Evolutionary conservation across 2,888 invertebrate genomes (phyloP), one percentile per base, ranked within the genome.

Genomic region (Osmoderma eremita): DNA sequence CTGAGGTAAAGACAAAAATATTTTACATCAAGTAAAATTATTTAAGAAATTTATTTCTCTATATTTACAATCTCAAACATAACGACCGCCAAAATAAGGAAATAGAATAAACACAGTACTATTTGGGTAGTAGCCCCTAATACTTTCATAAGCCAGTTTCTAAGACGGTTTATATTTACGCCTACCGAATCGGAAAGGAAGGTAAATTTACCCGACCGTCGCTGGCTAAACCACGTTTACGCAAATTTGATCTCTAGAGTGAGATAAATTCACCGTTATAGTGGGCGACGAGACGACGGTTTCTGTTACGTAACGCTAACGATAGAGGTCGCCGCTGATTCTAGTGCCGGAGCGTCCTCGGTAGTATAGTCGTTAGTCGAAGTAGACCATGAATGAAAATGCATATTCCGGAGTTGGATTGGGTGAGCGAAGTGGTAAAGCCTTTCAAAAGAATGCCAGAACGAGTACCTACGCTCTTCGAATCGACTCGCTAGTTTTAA

Each of bases 371-470:
- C 30, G 10, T 41, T 41, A 13, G n/a, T n/a, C 45, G 45, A 13
- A 18, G 48, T 42, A 17, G 1, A 12, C 48, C 18, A 17, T 48
- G 48, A 48, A 48, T 48, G 48, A 18, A 18, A 48, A 17, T 48
- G 8, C 48, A 18, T 18, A 48, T 13, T 48, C 15, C 41, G 20
- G 2, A 6, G 3, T 4, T 20, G 2, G 48, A 20, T 10, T 41
- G 18, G 18, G 17, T 18, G 48, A 12, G 17, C 48, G 18, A 17
- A 30, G 10, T 30, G 30, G 8, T 8, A 10, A 30, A 30, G 10
- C 30, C 30, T 10, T 30, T 30, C 1, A 10, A 30, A 30, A 30
- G 10, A 10, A 5, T 24, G 5, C 5, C 24, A 24, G 24, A 5
- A 24, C 5, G 24, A 24, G 24, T 24, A 5, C n/a, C n/a, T n/a